Percentiles rank a stretch among this genome's conserved stretches.
phyloP scores from a whole-genome alignment of 2,113 vertebrate genomes.

The Regulus satrapa region DNA sequence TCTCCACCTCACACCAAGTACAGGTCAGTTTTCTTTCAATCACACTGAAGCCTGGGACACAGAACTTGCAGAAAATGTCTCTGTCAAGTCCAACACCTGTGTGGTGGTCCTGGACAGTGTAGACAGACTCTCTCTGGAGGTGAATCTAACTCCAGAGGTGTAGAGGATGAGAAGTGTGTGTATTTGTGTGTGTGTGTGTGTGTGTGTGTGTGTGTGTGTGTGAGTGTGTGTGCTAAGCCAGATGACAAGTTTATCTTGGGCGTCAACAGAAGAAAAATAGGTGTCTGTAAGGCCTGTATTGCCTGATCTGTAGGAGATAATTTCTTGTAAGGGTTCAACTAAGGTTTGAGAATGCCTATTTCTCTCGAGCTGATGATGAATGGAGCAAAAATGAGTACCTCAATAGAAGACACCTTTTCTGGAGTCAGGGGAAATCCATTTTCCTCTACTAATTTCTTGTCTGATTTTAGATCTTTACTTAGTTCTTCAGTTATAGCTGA shows the following conservation, averaged over 20 bases:
- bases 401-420: background rate
- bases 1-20: background rate
- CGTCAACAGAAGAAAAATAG: background rate
- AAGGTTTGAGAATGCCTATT: background rate
- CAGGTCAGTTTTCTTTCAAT: background rate
- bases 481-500: background rate
- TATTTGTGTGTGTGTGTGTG: background rate
- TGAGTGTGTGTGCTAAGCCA: background rate
- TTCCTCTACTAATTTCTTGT: background rate
- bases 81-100: background rate
- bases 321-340: background rate
- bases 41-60: background rate
- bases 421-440: background rate
- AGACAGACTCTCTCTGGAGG: background rate
- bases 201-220: background rate
- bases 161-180: fast-evolving
- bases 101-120: background rate
- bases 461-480: background rate
- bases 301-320: background rate
- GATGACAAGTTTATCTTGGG: background rate
- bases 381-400: background rate
- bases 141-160: background rate
- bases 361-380: background rate
- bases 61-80: background rate
- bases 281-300: background rate